Evolutionary conservation across 92 coral and sea anemone genomes (phyloP), one percentile per base, ranked within the genome.

Genomic region (Siderastrea radians): DNA sequence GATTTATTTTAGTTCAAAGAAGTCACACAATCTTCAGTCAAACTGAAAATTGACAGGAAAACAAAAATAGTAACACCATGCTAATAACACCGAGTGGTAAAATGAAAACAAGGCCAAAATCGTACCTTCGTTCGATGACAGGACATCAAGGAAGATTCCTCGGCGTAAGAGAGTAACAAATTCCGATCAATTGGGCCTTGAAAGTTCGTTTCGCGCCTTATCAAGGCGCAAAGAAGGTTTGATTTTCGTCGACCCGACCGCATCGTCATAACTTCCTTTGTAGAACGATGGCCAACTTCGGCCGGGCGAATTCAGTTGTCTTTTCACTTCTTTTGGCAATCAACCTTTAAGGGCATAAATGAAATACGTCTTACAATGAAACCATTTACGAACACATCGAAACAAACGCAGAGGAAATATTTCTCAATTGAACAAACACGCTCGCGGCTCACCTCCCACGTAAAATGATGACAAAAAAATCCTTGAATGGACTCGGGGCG

Each of bases 71-170:
- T 73, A 84, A 74, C 79, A 74, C 80, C 52, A 70, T 72, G 55
- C 65, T 7, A 9, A 69, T 11, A 46, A 69, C 75, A 51, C 1
- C 9, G 86, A 72, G 72, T 49, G 62, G 80, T 51, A 9, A 74
- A 84, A 74, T 55, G 58, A 57, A 49, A 72, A 59, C 51, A 59
- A 59, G 50, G 48, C 89, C 86, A 55, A 70, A 69, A 14, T 6
- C 86, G 12, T 61, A 95, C 98, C 98, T 93, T 86, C 60, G 74
- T 91, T 77, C 69, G 89, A 65, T 68, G 13, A 65, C 95, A 93
- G 68, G 98, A 93, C 26, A 79, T 70, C 52, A 92, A 87, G 46
- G 98, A 87, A 13, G 83, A 14, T 49, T 95, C 98, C 75, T 95
- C 98, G 49, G 92, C 98, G 64, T 85, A 92, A 17, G 92, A 85